phyloP scores from a whole-genome alignment of 1,140 invertebrate genomes.

The Orchestia grillus region DNA sequence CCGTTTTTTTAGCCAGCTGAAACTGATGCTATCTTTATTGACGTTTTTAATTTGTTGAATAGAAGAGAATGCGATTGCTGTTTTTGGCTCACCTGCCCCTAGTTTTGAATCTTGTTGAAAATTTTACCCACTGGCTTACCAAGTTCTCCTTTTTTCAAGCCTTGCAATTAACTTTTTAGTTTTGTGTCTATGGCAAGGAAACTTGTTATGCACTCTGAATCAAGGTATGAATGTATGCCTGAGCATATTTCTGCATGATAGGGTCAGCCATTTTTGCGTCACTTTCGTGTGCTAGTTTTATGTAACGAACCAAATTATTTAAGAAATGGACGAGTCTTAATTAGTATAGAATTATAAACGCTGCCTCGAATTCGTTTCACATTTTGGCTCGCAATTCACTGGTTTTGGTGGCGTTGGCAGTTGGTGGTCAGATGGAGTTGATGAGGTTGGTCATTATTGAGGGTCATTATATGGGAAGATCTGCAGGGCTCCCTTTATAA shows the following conservation, averaged over 20 bases:
- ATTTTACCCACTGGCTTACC: not conserved
- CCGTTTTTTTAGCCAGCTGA: too few species aligned
- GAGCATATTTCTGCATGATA: too few species aligned
- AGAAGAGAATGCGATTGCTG: not conserved
- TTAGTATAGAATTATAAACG: not conserved
- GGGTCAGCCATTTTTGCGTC: too few species aligned
- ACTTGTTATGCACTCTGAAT: not conserved
- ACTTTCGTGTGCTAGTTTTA: too few species aligned
- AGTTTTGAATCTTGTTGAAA: not conserved
- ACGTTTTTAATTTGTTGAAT: too few species aligned
- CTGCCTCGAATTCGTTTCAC: not conserved
- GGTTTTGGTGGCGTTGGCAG: not conserved
- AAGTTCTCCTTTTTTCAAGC: not conserved
- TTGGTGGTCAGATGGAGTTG: slow-evolving; percentile 14
- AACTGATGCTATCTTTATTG: too few species aligned
- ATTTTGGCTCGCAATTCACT: not conserved
- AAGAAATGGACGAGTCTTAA: not conserved
- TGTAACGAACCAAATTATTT: not conserved
- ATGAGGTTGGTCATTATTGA: slow-evolving; percentile 40
- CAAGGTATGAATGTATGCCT: not conserved
- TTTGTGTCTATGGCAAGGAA: not conserved
- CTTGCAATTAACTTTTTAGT: not conserved
- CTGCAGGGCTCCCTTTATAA: slow-evolving; percentile 31
- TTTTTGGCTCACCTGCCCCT: not conserved
- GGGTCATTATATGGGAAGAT: slow-evolving; percentile 35